Base-by-base conservation (phyloP, 2,113 vertebrate species). In the Xenus cinereus region DNA sequence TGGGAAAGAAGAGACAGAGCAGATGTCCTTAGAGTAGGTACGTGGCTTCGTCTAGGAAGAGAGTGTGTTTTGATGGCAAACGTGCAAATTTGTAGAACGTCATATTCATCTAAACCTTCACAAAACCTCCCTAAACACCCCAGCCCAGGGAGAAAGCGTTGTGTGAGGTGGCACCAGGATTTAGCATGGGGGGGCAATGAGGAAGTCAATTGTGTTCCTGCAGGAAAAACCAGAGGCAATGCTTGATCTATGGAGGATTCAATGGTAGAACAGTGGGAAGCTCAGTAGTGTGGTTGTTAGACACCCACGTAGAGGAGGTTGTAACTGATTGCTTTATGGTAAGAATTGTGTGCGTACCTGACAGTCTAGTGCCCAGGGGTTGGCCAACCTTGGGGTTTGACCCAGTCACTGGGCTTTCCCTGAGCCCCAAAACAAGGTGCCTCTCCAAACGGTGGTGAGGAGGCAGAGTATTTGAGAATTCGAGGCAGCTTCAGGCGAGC, bases 211-310 rank as follows among this genome's bases (percentile, higher is more conserved):
- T 26, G 60, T 74, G 60, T 82, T 93, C 71, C 54, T 48, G 57
- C 16, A 67, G 94, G 83, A 56, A 48, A 12, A 92, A 74, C 0
- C 35, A 41, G 21, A 76, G 60, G 46, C 45, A 10, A 21, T 56
- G 32, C 59, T 51, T 53, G 57, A 27, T 85, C 22, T 7, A 4
- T 30, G 77, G 66, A 41, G 51, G 41, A 13, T 62, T 68, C 43
- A 14, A 4, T 2, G 30, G 67, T 17, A 50, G 93, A 95, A 92
- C 48, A 81, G 73, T 63, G 73, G 95, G 97, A 95, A 89, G 50
- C 7, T 2, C 11, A 20, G 33, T 22, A 10, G 26, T 0, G 32
- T 66, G 33, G 4, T 46, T 39, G 7, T 56, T 45, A 21, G n/a
- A 51, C 60, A 59, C 72, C 78, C 62, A 4, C 8, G 26, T 22